Evolutionary conservation across 2,888 invertebrate species (phyloP).

Genomic region (Xylophagus ater): DNA sequence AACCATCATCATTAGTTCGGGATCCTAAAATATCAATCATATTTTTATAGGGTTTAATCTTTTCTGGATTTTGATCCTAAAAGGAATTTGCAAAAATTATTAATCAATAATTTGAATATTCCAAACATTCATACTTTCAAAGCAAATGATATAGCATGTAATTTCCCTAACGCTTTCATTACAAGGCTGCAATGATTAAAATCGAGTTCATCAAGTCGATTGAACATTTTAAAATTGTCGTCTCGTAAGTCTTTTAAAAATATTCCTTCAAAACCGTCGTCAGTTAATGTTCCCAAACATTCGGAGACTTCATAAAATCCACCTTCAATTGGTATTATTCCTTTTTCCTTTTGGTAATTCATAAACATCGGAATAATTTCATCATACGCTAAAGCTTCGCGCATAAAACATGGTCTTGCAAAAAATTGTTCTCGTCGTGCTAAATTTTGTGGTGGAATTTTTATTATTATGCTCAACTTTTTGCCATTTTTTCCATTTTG

Average conservation of each 20-base stretch:
- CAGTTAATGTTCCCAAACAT: constrained; percentile 22
- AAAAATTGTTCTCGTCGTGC: constrained; percentile 29
- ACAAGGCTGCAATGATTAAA: constrained; percentile 33
- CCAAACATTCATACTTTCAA: constrained; percentile 22
- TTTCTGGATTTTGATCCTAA: constrained; percentile 25
- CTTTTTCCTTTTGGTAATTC: constrained; percentile 25
- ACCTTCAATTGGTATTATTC: constrained; percentile 16
- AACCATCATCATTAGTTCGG: constrained; percentile 22
- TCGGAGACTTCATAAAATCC: constrained; percentile 26
- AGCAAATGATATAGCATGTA: constrained; percentile 42
- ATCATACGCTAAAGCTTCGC: constrained; percentile 29
- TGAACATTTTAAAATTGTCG: constrained; percentile 37
- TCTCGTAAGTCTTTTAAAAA: constrained; percentile 41
- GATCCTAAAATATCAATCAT: constrained; percentile 27
- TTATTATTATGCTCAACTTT: constrained; percentile 24
- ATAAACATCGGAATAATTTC: constrained; percentile 26
- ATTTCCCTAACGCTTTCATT: constrained; percentile 39
- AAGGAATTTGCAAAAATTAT: neutral
- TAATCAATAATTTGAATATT: neutral
- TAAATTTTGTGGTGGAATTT: constrained; percentile 30
- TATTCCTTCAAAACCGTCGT: constrained; percentile 38
- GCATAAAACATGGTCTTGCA: constrained; percentile 27
- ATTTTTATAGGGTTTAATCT: constrained; percentile 20
- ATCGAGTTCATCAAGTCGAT: constrained; percentile 35
- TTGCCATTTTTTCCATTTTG: constrained; percentile 1